Base-by-base conservation (phyloP, 2,113 vertebrate species). In the Entosphenus tridentatus region DNA sequence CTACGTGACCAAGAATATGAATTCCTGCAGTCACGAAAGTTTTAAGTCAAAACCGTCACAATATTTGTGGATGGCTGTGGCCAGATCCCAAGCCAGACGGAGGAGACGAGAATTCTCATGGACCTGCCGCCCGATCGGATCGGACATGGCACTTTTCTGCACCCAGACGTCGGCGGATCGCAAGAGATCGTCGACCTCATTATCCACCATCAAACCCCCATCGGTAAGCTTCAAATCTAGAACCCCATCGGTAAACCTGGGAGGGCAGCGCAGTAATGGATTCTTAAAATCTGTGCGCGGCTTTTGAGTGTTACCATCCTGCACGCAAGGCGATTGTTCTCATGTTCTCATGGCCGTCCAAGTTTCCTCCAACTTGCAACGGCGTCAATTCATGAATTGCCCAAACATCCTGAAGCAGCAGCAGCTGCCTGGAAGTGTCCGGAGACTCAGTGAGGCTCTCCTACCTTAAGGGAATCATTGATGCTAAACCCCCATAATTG, bases 91-190 rank as follows among this genome's bases (percentile, higher is more conserved):
- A 82, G 84, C 67, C 83, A 83, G 78, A 78, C 82, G 70, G 83
- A 90, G 72, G 93, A 98, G 77, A 83, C 87, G 2, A 81, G 81
- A 71, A 71, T 80, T 73, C 81, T 98, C 67, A 73, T 98, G 73
- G 77, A 80, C 73, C 78, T 98, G 69, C 79, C 78, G 71, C 81
- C 83, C 67, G 81, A 86, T 77, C 80, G 93, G 77, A 98, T 98
- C 5, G 93, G 92, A 16, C 93, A 98, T 1, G 93, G 93, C 4
- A 97, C 92, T 2, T 98, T 88, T 71, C 80, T 98, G 56, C 85
- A 80, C 69, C 76, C 79, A 2, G 72, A 83, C 59, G 74, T 80
- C 16, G 75, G 78, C 8, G 85, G 81, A 56, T 84, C 86, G 62
- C 74, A 80, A 58, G 78, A 80, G 69, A 77, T 91, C n/a, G 85